phyloP scores from a whole-genome alignment of 2,797 vertebrate genomes.

The Acanthopagrus latus region DNA sequence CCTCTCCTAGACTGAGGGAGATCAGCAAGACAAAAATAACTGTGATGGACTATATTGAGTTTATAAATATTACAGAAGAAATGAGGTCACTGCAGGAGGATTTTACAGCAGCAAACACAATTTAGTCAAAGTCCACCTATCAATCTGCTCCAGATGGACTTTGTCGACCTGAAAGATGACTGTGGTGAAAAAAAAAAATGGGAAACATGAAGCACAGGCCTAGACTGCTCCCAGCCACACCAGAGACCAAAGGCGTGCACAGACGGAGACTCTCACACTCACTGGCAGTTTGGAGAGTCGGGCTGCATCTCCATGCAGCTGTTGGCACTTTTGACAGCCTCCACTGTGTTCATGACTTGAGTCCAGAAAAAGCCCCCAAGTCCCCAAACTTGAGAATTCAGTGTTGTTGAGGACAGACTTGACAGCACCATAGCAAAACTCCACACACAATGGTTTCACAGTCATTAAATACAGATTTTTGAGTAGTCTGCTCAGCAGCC shows the following conservation, averaged over 20 bases:
- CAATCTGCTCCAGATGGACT: slow-evolving; percentile 39
- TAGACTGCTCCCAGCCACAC: slow-evolving; percentile 29
- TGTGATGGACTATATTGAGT: slow-evolving; percentile 26
- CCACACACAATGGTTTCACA: slow-evolving; percentile 37
- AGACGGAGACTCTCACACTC: slow-evolving; percentile 34
- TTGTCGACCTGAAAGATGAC: slow-evolving; percentile 31
- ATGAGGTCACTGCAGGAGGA: slow-evolving; percentile 23
- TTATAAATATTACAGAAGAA: slow-evolving; percentile 37
- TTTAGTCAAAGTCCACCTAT: slow-evolving; percentile 34
- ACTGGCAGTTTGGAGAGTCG: slow-evolving; percentile 49
- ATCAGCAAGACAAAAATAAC: slow-evolving; percentile 40
- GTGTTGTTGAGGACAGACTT: slow-evolving; percentile 52
- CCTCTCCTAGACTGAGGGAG: background rate
- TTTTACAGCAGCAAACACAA: slow-evolving; percentile 21
- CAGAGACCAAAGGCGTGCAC: slow-evolving; percentile 39
- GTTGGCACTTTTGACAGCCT: slow-evolving; percentile 71
- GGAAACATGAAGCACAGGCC: slow-evolving; percentile 19
- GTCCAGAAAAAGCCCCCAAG: slow-evolving; percentile 61
- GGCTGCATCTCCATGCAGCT: slow-evolving; percentile 59
- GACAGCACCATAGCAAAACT: slow-evolving; percentile 50
- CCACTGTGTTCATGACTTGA: slow-evolving; percentile 63
- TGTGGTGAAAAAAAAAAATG: slow-evolving; percentile 10
- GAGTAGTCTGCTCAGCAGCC: slow-evolving; percentile 18
- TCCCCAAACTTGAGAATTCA: slow-evolving; percentile 57
- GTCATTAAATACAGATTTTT: slow-evolving; percentile 56